Base-by-base conservation (phyloP, 2,888 invertebrate species). In the Fragum whitleyi region DNA sequence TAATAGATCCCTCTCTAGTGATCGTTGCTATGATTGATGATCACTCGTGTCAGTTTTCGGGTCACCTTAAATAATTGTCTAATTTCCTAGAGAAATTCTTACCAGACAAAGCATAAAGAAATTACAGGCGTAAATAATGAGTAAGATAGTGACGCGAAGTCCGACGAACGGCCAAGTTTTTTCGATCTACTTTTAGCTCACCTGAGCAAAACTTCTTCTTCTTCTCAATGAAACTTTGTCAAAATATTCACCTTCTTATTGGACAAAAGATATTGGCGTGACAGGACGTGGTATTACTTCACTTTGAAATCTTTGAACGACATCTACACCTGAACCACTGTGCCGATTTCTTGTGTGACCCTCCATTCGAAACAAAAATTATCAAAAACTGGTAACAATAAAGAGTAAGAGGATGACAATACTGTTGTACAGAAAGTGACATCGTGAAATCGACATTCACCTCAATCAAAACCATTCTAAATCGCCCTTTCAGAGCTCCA, bases 101-200 rank as follows among this genome's bases (percentile, higher is more conserved):
- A 0, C 91, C 91, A n/a, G 90, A 91, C 65, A 92, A 76, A 28
- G 91, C 87, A 73, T 92, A 92, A 90, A 91, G 83, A 92, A 92
- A 72, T 92, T 92, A 7, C 81, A 79, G 19, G 85, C 90, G 77
- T 91, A 92, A 76, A 91, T 92, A 0, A 91, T 23, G 21, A 89
- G 86, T 0, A 90, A 90, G 11, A 92, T 36, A 0, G 90, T 82
- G 28, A 88, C 87, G 21, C 88, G 77, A 5, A 90, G 53, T n/a
- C 88, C 83, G 0, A 83, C 59, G 42, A 87, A 82, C 26, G 90
- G 90, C 42, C 69, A 76, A 1, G 89, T n/a, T 23, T 28, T 11
- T 36, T 32, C 3, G 68, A 51, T 36, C 84, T 70, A 29, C 68
- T 72, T 55, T 72, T 72, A 7, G n/a, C n/a, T n/a, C n/a, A n/a